Evolutionary conservation across 1,140 invertebrate species (phyloP).

Genomic region (Pomacea maculata): DNA sequence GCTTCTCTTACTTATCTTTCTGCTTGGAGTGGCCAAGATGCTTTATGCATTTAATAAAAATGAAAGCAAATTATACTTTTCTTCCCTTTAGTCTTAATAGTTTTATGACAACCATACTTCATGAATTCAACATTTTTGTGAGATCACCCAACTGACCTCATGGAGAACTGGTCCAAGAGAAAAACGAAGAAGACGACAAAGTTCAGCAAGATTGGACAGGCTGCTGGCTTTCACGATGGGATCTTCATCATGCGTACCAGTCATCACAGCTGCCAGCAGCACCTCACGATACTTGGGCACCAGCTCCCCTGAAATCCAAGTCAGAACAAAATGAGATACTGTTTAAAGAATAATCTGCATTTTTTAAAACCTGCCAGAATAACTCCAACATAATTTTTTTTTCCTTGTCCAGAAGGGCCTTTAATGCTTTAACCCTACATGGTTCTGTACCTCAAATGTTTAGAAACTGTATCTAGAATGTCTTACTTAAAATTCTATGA

Average conservation of each 20-base stretch:
- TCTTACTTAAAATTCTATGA: no score
- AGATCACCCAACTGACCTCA: conserved; percentile 71
- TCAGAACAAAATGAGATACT: no score
- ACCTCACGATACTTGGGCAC: conserved; percentile 76
- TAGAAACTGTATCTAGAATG: no score
- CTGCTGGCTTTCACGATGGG: conserved; percentile 81
- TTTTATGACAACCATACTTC: no score
- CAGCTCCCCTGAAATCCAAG: conserved; percentile 73
- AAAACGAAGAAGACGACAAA: conserved; percentile 80
- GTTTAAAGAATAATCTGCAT: no score
- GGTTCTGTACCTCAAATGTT: no score
- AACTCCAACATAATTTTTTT: no score
- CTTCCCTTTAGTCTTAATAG: not conserved
- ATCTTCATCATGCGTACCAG: conserved; percentile 75
- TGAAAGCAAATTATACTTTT: not conserved
- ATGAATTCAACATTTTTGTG: not conserved
- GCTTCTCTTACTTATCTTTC: not conserved
- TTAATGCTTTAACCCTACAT: no score
- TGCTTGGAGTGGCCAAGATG: not conserved
- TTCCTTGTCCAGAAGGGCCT: no score
- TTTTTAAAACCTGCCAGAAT: no score
- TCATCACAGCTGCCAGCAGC: conserved; percentile 79
- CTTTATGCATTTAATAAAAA: not conserved
- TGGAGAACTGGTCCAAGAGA: conserved; percentile 76
- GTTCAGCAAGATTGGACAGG: conserved; percentile 85